Evolutionary conservation across 2,113 vertebrate species (phyloP).

Genomic region (Ammodytes dubius): DNA sequence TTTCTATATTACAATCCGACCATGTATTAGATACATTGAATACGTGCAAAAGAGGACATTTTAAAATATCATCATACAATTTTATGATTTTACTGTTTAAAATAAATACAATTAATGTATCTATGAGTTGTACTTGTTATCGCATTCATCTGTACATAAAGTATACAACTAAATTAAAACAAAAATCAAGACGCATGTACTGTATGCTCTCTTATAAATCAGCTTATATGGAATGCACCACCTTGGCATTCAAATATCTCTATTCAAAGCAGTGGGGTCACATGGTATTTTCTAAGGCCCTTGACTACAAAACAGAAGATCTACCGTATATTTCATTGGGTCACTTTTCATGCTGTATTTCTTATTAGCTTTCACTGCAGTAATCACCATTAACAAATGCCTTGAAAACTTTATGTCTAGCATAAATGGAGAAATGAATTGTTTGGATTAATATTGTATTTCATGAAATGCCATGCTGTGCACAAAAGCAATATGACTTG

Average conservation of each 20-base stretch:
- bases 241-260: conserved; percentile 21
- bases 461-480: not conserved
- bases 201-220: not conserved
- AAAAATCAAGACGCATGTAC: not conserved
- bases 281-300: conserved; percentile 3
- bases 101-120: not conserved
- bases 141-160: not conserved
- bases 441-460: not conserved
- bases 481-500: not conserved
- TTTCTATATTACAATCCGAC: not conserved
- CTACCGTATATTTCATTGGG: not conserved
- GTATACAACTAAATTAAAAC: not conserved
- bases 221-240: conserved; percentile 15
- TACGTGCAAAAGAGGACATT: not conserved
- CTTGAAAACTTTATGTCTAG: not conserved
- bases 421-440: not conserved
- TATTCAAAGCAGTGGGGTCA: conserved; percentile 4
- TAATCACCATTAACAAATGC: not conserved
- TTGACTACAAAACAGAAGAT: not conserved
- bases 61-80: not conserved
- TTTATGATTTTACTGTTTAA: not conserved
- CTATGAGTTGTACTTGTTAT: not conserved
- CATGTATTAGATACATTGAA: not conserved
- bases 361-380: not conserved
- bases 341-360: not conserved